These are phyloP conservation scores for Bombus waltoni DNA, from an alignment of 1,140 invertebrate genomes.

Conservation along the genomic window DNA sequence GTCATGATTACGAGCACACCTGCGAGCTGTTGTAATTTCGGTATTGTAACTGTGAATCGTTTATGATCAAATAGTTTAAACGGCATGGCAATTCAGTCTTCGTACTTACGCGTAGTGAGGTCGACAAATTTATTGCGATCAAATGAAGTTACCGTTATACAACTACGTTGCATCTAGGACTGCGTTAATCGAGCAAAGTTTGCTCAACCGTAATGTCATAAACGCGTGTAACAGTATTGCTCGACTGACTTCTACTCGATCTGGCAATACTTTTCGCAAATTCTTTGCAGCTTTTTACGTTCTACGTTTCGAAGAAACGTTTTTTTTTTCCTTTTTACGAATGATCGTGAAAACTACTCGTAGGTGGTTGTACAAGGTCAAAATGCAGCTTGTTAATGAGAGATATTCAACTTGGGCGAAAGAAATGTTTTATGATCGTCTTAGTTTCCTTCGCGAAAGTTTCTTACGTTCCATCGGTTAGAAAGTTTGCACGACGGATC, in stretches of 20 bases:
- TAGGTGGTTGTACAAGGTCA: neutral
- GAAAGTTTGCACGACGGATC: neutral
- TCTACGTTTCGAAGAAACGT: neutral
- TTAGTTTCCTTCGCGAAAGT: constrained; percentile 15
- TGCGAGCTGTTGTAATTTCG: constrained; percentile 28
- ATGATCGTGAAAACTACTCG: neutral
- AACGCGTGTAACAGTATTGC: neutral
- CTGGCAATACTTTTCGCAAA: neutral
- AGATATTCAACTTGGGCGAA: constrained; percentile 9
- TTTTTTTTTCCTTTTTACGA: neutral
- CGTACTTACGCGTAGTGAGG: neutral
- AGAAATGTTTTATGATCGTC: constrained; percentile 1
- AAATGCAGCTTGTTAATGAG: constrained; percentile 1
- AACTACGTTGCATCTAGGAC: neutral
- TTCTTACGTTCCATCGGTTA: constrained; percentile 2
- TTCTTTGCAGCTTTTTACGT: neutral
- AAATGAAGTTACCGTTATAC: neutral
- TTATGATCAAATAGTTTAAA: neutral
- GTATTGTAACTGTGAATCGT: constrained; percentile 5
- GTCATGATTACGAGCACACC: constrained; percentile 21
- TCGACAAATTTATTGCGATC: neutral
- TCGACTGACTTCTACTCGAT: neutral
- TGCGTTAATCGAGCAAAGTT: neutral
- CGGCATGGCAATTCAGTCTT: neutral
- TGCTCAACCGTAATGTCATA: neutral